phyloP scores from a whole-genome alignment of 2,888 invertebrate genomes.

The Pandemis corylana region DNA sequence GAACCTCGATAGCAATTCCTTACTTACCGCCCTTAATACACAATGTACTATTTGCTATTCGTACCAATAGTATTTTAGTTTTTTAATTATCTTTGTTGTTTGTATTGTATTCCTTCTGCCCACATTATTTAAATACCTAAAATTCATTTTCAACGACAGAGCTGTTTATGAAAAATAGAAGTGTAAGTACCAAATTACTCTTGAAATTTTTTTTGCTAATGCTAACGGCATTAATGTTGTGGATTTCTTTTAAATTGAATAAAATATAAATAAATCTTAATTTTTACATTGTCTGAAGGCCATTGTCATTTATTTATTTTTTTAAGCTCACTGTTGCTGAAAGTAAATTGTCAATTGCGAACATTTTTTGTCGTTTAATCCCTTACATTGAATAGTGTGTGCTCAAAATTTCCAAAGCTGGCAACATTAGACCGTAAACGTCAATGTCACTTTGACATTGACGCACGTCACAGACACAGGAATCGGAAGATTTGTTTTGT shows the following conservation, averaged over 20 bases:
- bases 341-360: not conserved
- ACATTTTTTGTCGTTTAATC: not conserved
- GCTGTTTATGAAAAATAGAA: not conserved
- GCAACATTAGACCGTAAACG: conserved; percentile 3
- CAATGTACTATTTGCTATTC: not conserved
- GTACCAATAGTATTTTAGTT: not conserved
- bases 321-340: not conserved
- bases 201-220: conserved; percentile 20
- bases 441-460: not conserved
- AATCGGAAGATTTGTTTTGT: not conserved
- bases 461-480: not conserved
- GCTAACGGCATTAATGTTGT: conserved; percentile 15
- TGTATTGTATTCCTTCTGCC: not conserved
- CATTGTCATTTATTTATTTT: conserved; percentile 8
- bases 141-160: too few species aligned
- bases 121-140: too few species aligned
- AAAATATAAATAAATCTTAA: conserved; percentile 1
- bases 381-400: not conserved
- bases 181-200: conserved; percentile 25
- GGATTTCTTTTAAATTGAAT: conserved; percentile 8
- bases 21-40: too few species aligned
- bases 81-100: not conserved
- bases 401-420: not conserved
- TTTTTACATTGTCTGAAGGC: conserved; percentile 2
- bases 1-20: too few species aligned